A percentile compares a stretch with the other conserved stretches of the same genome.
Conservation (phyloP, 2,113 vertebrate species). For the Brienomyrus brachyistius region DNA sequence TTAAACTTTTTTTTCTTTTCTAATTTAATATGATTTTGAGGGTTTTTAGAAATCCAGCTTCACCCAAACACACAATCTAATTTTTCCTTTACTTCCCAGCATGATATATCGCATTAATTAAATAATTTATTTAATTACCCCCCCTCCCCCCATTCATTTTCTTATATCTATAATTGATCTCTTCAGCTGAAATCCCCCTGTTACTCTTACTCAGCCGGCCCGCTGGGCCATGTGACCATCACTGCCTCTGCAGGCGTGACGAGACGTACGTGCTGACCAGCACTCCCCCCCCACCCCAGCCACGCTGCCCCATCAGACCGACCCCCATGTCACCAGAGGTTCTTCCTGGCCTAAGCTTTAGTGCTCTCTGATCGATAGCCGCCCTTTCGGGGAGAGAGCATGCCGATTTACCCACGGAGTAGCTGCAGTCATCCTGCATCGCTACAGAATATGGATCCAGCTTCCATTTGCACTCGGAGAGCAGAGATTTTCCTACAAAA, state of each 20-base stretch:
- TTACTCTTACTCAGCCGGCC: constrained; percentile 63
- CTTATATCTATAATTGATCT: constrained; percentile 80
- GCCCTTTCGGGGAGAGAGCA: background rate
- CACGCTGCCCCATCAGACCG: background rate
- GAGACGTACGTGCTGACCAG: constrained; percentile 19
- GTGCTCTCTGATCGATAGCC: background rate
- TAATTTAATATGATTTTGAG: constrained; percentile 72
- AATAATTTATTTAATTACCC: constrained; percentile 76
- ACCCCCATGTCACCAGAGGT: background rate
- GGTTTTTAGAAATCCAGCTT: constrained; percentile 60
- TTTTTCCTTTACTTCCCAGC: constrained; percentile 69
- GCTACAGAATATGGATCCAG: background rate
- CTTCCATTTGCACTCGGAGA: background rate
- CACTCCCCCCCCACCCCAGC: constrained; percentile 20
- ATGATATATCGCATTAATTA: constrained; percentile 73
- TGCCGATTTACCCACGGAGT: background rate
- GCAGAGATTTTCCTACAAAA: background rate
- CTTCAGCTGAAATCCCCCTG: constrained; percentile 70
- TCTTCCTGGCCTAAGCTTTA: background rate
- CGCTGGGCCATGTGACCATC: constrained; percentile 57
- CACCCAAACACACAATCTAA: constrained; percentile 69
- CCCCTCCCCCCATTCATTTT: constrained; percentile 63
- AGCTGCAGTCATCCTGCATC: background rate
- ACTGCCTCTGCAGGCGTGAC: constrained; percentile 40
- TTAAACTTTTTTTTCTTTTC: constrained; percentile 47